Percentiles rank a stretch among this genome's conserved stretches.
Conservation (phyloP, 2,113 vertebrate genomes). For the Ifrita kowaldi region DNA sequence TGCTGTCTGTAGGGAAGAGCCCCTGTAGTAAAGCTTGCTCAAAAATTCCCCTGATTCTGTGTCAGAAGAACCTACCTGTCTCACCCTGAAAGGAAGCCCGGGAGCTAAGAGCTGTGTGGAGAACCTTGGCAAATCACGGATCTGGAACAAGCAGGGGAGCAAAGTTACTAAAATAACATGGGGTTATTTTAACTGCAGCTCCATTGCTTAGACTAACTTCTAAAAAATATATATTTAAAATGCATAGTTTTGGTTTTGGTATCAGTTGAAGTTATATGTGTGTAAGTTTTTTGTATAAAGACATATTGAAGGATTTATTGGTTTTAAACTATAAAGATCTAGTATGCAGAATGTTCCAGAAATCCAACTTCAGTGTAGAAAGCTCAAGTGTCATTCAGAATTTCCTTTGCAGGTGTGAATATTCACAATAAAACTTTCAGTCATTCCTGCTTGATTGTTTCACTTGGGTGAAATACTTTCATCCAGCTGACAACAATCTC, state of each 20-base stretch:
- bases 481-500: fast-evolving
- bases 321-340: background rate
- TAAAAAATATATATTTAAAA: background rate
- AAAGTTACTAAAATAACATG: background rate
- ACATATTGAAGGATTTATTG: background rate
- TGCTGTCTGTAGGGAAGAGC: background rate
- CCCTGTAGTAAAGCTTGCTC: background rate
- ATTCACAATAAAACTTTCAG: background rate
- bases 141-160: background rate
- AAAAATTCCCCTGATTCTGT: background rate
- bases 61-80: background rate
- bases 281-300: background rate
- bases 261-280: background rate
- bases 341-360: background rate
- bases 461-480: background rate
- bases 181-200: background rate
- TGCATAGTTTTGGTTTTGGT: background rate
- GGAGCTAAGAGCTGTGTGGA: background rate
- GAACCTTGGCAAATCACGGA: background rate
- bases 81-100: background rate
- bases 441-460: background rate
- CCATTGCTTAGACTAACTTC: background rate
- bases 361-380: background rate
- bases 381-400: background rate
- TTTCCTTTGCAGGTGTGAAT: background rate